Percentiles rank a stretch among this genome's conserved stretches.
Evolutionary conservation across 2,888 invertebrate genomes (phyloP).

Genomic region (Amorpha juglandis): DNA sequence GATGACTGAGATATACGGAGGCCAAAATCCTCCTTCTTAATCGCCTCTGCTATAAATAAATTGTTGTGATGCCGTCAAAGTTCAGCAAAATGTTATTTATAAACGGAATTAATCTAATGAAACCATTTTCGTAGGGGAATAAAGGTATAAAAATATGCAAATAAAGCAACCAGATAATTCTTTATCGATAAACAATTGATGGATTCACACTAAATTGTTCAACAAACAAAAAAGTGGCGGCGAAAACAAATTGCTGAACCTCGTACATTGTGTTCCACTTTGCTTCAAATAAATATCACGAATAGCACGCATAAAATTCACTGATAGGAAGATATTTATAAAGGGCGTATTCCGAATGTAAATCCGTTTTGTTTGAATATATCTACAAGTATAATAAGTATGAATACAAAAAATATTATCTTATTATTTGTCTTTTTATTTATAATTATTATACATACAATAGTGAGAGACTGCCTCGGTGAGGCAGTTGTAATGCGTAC

Average conservation of each 20-base stretch:
- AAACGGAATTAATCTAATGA: no score
- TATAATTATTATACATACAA: no score
- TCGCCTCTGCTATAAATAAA: no score
- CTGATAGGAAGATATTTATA: conserved; percentile 23
- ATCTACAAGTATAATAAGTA: background rate
- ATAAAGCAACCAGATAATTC: background rate
- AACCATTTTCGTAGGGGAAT: no score
- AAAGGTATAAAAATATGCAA: background rate
- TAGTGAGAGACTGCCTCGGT: no score
- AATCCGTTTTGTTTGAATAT: background rate
- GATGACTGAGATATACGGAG: no score
- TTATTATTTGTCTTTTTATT: background rate
- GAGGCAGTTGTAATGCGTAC: no score
- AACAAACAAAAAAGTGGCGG: conserved; percentile 5
- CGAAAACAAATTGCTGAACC: background rate
- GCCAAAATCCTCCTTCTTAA: no score
- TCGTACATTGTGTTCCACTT: conserved; percentile 8
- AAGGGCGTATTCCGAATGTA: conserved; percentile 12
- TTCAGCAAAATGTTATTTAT: no score
- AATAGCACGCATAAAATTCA: conserved; percentile 19
- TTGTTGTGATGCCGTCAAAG: no score
- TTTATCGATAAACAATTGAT: background rate
- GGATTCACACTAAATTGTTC: background rate
- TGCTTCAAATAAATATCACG: conserved; percentile 17
- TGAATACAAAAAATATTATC: background rate